Conservation (phyloP, 2,113 vertebrate species). For the Micromys minutus region DNA sequence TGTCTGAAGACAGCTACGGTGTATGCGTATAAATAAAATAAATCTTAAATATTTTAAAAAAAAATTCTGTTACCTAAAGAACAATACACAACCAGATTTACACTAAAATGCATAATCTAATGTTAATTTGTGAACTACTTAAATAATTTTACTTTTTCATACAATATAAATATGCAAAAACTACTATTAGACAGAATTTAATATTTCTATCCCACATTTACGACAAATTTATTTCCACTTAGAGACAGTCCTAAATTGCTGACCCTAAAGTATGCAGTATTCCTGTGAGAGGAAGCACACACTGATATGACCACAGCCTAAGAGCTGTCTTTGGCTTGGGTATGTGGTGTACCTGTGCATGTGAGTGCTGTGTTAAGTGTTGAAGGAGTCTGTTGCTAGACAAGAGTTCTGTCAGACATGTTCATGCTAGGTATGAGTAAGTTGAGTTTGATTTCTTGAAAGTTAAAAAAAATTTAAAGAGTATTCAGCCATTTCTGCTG, state of each 20-base stretch:
- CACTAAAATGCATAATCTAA: not conserved
- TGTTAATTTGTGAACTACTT: conserved; percentile 1
- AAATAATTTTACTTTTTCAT: conserved; percentile 23
- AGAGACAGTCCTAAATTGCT: not conserved
- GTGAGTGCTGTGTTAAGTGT: not conserved
- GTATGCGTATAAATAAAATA: too few species aligned
- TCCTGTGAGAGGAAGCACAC: not conserved
- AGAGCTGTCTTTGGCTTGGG: too few species aligned
- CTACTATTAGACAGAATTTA: not conserved
- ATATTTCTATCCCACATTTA: conserved; percentile 30
- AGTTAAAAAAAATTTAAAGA: not conserved
- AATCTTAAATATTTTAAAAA: too few species aligned
- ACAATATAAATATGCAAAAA: not conserved
- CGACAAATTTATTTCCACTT: not conserved
- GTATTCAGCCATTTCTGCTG: conserved; percentile 13
- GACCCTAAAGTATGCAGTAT: not conserved
- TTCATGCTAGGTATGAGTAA: not conserved
- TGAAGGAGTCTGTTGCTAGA: not conserved
- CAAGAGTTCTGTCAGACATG: not conserved
- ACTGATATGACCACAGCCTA: not conserved
- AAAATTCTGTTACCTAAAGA: not conserved
- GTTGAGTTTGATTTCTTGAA: not conserved
- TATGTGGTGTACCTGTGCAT: not conserved
- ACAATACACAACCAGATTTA: not conserved
- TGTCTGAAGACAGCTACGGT: too few species aligned